Base-by-base conservation (phyloP, 2,113 vertebrate species). In the Phylloscopus whistleri region DNA sequence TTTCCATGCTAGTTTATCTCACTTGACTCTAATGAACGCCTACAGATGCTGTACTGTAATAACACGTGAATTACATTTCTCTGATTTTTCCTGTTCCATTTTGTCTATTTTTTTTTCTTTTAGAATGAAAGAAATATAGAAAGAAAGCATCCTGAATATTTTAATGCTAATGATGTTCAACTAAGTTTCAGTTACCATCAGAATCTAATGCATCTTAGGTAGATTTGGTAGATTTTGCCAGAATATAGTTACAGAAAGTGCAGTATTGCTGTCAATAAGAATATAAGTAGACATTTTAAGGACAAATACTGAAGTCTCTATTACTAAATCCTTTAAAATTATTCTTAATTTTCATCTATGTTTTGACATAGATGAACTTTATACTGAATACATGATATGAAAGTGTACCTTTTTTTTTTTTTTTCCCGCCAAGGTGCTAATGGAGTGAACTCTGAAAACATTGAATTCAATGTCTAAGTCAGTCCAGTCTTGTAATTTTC, bases 21-120 rank as follows among this genome's bases (percentile, higher is more conserved):
- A 68, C 15, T 94, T 96, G 77, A 95, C 69, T 83, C 59, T 94
- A 96, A 96, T 59, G 62, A 53, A 91, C 70, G 31, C 37, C 46
- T 82, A 21, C 8, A 95, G 31, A 88, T 59, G 17, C 5, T 78
- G 31, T 74, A 39, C 56, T 75, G 64, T 48, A 97, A 95, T 79
- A 86, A 77, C 39, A 41, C 6, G 1, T 46, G 14, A n/a, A 11
- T 77, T 62, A 85, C 27, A 46, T 35, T 91, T 15, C 11, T n/a
- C 58, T 95, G 67, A 39, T 69, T 4, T 37, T 92, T 28, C 33
- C 49, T 8, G 63, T 93, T 89, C 10, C 31, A 21, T 56, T 13
- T 59, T 78, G n/a, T 35, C 11, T 21, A 7, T 41, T 31, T 31
- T 43, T 51, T 70, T 70, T 44, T 43, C 8, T 53, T 81, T n/a